These are phyloP conservation scores for Nematopogon swammerdamellus DNA, from an alignment of 2,888 invertebrate species.

Conservation along the genomic window DNA sequence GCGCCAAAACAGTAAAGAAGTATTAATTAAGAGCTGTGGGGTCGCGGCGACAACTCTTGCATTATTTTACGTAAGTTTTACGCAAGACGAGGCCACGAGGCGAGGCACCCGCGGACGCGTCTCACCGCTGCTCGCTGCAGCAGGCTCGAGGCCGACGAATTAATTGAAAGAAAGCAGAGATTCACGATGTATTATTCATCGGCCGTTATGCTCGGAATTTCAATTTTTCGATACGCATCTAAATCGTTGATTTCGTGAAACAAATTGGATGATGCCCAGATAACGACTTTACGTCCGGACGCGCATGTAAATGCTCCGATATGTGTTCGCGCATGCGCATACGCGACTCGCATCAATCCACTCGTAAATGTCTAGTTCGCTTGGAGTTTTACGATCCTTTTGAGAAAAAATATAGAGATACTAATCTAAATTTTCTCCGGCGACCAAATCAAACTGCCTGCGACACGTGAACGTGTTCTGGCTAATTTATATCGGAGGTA, in stretches of 20 bases:
- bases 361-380: background rate
- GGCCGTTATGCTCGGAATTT: background rate
- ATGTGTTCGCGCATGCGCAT: background rate
- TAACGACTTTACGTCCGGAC: background rate
- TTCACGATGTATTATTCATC: background rate
- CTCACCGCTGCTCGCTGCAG: too few relatives aligned
- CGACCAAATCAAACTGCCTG: too few relatives aligned
- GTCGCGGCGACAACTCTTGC: background rate
- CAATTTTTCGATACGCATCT: background rate
- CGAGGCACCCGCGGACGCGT: background rate
- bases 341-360: too few relatives aligned
- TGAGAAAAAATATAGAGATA: background rate
- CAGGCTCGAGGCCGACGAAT: background rate
- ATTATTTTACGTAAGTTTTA: background rate
- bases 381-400: background rate
- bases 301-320: background rate
- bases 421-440: too few relatives aligned
- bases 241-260: background rate
- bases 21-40: background rate
- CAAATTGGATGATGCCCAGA: background rate
- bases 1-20: background rate
- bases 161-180: background rate
- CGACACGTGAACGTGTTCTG: too few relatives aligned
- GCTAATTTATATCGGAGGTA: too few relatives aligned
- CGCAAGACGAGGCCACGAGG: background rate